A percentile compares a stretch with the other conserved stretches of the same genome.
These are phyloP conservation scores for Sardina pilchardus DNA, from an alignment of 2,113 vertebrate genomes.

Conservation along the genomic window DNA sequence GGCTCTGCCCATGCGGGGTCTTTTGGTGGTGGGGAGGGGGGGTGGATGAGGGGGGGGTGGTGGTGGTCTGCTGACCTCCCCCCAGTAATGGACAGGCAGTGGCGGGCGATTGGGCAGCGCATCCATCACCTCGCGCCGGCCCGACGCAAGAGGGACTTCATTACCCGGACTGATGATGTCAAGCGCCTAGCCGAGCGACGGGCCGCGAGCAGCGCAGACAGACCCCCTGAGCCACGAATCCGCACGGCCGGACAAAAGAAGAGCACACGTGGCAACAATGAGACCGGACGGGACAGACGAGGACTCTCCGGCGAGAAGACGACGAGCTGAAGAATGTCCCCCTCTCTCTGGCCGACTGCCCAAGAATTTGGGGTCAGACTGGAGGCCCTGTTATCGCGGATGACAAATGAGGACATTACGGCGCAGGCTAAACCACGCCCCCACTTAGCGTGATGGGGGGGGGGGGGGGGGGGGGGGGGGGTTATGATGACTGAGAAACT, in stretches of 20 bases:
- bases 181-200: not conserved
- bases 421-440: not conserved
- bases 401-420: conserved; percentile 19
- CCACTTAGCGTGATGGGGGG: not conserved
- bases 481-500: not conserved
- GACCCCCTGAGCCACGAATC: not conserved
- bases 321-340: not conserved
- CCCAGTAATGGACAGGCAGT: not conserved
- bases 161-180: conserved; percentile 15
- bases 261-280: not conserved
- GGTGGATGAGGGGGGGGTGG: not conserved
- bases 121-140: not conserved
- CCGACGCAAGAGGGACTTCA: conserved; percentile 1
- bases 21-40: not conserved
- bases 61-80: conserved; percentile 10
- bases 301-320: not conserved
- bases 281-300: not conserved
- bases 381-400: not conserved
- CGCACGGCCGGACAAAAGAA: not conserved
- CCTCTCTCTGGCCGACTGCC: not conserved
- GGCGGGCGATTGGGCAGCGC: not conserved
- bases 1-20: not conserved
- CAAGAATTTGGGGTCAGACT: not conserved
- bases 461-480: too few relatives aligned
- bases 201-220: not conserved